Percentiles rank a stretch among this genome's conserved stretches.
Conservation (phyloP, 1,140 invertebrate species). For the Hetaerina americana region DNA sequence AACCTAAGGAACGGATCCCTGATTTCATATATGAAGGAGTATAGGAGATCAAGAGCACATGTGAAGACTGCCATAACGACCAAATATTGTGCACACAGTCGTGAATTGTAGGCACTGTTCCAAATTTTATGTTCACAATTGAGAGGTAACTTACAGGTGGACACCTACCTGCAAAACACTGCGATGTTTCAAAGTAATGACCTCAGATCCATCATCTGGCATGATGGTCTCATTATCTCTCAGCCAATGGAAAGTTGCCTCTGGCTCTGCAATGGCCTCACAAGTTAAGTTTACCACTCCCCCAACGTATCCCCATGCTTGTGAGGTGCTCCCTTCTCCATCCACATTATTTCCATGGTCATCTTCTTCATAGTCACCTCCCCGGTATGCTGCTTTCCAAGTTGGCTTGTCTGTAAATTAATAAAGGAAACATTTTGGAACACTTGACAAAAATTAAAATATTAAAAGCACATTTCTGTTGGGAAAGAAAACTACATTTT, state of each 20-base stretch:
- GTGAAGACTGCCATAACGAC: too few species aligned
- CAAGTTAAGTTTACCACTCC: constrained; percentile 39
- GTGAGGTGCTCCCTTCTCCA: neutral
- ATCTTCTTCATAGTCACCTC: constrained; percentile 3
- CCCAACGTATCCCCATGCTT: constrained; percentile 28
- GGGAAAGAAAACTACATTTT: too few species aligned
- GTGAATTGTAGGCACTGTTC: too few species aligned
- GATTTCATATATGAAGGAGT: too few species aligned
- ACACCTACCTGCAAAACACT: constrained; percentile 17
- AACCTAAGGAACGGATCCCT: too few species aligned
- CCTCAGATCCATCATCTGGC: constrained; percentile 11
- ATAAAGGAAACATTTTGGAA: too few species aligned
- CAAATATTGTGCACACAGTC: too few species aligned
- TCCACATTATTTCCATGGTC: constrained; percentile 11
- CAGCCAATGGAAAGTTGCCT: constrained; percentile 39
- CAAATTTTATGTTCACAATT: too few species aligned
- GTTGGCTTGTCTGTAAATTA: constrained; percentile 34
- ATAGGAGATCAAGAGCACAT: too few species aligned
- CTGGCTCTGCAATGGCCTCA: constrained; percentile 38
- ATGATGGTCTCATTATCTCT: constrained; percentile 16
- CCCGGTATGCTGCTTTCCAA: constrained; percentile 18
- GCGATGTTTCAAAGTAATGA: constrained; percentile 16
- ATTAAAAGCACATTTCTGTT: too few species aligned
- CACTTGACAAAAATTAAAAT: too few species aligned
- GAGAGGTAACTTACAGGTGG: neutral